These are phyloP conservation scores for Pocota personata DNA, from an alignment of 2,888 invertebrate species.

Conservation along the genomic window DNA sequence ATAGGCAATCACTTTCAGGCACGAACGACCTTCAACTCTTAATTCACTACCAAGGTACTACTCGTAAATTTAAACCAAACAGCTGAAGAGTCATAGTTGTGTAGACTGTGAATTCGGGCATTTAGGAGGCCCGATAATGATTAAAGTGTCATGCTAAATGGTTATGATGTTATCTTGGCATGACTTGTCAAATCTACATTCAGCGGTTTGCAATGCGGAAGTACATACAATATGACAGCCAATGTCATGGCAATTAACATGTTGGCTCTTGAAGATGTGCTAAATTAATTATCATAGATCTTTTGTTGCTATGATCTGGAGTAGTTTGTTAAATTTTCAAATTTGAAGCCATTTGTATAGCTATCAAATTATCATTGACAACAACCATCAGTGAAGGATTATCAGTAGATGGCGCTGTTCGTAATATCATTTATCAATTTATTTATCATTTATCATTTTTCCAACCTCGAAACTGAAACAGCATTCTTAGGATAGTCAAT, in stretches of 20 bases:
- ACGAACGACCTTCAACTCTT: background rate
- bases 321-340: too few species aligned
- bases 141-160: conserved; percentile 6
- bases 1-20: background rate
- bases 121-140: background rate
- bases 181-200: background rate
- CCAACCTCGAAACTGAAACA: too few species aligned
- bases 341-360: too few species aligned
- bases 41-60: background rate
- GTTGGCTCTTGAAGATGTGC: background rate
- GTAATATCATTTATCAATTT: too few species aligned
- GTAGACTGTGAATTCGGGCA: background rate
- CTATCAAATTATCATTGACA: background rate
- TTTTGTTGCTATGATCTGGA: background rate
- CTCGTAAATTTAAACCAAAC: background rate
- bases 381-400: background rate
- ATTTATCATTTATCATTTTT: too few species aligned
- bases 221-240: background rate
- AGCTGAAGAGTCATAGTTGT: background rate
- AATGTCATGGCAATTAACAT: background rate
- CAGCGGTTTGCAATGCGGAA: background rate
- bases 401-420: too few species aligned
- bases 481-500: too few species aligned
- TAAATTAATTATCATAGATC: background rate
- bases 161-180: background rate